Evolutionary conservation across 2,113 vertebrate species (phyloP), one percentile per base, ranked within the genome.

Genomic region (Upupa epops): DNA sequence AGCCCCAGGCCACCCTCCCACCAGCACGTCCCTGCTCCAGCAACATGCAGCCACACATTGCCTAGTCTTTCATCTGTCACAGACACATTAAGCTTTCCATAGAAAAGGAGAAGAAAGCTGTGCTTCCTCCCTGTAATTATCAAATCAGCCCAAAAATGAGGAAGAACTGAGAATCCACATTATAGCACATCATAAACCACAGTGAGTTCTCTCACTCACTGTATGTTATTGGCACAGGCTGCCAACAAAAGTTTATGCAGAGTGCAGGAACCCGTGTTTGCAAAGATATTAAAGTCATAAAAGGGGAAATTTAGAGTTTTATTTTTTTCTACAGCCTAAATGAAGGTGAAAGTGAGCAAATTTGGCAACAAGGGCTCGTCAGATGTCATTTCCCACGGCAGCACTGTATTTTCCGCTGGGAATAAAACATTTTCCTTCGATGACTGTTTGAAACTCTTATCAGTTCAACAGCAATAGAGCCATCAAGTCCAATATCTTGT

Each of bases 381-480:
- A 96, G 94, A 94, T 96, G 95, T 92, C 95, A 96, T 97, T 98
- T 99, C 98, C 97, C 97, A 98, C 97, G 97, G 98, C 96, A 98
- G 97, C 66, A 89, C 96, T 88, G 87, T 80, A 96, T 96, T 98
- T 98, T 96, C 92, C 97, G 98, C 98, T 98, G 98, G 98, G 98
- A 99, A 99, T 97, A 97, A 97, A 97, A 97, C 97, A 97, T 98
- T 98, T 98, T 97, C 98, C 97, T 98, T 98, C 98, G 97, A 97
- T 96, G 96, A 95, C 97, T 97, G 97, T 98, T 98, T 98, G 97
- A 97, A 97, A 97, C 96, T 96, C 98, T 98, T 98, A 98, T 98
- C 98, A 98, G 97, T 92, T 94, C 88, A 95, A 94, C 94, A 97
- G 98, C 97, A 98, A 98, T 98, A 98, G 98, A 98, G 97, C 92